Percentiles rank a stretch among this genome's conserved stretches.
Conservation (phyloP, 2,888 invertebrate genomes). For the Camptogramma bilineatum region DNA sequence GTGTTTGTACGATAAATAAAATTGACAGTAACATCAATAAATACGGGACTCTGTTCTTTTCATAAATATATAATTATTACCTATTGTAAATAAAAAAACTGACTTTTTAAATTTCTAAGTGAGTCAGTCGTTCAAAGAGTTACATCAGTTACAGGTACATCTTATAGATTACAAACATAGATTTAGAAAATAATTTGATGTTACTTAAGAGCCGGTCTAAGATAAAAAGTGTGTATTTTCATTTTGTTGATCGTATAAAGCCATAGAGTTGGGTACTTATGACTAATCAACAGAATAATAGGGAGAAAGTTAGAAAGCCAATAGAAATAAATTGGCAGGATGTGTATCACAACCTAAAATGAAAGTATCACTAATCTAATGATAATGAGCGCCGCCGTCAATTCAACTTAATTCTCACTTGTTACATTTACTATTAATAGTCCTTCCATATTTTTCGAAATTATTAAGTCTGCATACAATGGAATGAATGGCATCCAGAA, state of each 20-base stretch:
- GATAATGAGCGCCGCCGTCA: background rate
- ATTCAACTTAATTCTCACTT: conserved; percentile 14
- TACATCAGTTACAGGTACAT: too few relatives aligned
- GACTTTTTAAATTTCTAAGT: too few relatives aligned
- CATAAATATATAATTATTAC: too few relatives aligned
- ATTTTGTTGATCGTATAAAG: conserved; percentile 4
- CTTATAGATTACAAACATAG: too few relatives aligned
- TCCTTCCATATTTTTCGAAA: background rate
- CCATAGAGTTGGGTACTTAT: conserved; percentile 26
- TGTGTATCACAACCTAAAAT: conserved; percentile 61
- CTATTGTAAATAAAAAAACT: too few relatives aligned
- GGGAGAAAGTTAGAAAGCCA: conserved; percentile 19
- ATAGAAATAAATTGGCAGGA: conserved; percentile 60
- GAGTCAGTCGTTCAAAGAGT: too few relatives aligned
- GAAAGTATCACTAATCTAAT: conserved; percentile 26
- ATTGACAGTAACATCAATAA: background rate
- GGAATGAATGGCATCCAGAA: background rate
- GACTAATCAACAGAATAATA: conserved; percentile 14
- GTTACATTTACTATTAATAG: background rate
- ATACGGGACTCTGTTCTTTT: too few relatives aligned
- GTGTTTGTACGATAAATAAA: background rate
- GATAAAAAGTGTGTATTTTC: background rate
- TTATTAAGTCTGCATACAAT: background rate
- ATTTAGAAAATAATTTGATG: background rate
- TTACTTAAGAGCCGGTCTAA: too few relatives aligned